A percentile compares a stretch with the other conserved stretches of the same genome.
phyloP scores from a whole-genome alignment of 2,888 invertebrate species.

The Drosophila seclusa region DNA sequence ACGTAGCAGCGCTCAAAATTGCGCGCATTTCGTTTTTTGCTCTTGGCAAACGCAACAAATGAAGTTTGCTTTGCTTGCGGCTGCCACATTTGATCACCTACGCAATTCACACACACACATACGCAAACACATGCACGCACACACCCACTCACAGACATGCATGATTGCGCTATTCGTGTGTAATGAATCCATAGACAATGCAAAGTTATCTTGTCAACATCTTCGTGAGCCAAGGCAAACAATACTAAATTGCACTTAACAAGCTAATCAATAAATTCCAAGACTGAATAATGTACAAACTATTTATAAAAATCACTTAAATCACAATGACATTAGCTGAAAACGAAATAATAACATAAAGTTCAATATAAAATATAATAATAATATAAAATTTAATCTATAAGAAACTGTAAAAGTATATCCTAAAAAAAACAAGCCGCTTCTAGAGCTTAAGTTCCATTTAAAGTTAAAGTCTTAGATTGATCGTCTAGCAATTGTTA shows the following conservation, averaged over 20 bases:
- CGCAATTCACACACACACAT: conserved; percentile 2
- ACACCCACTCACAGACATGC: background rate
- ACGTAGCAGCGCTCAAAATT: conserved; percentile 52
- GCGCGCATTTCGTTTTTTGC: conserved; percentile 27
- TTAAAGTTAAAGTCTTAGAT: background rate
- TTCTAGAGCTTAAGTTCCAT: background rate
- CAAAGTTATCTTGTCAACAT: conserved; percentile 23
- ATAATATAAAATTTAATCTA: background rate
- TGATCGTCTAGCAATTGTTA: background rate
- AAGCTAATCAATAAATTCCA: conserved; percentile 37
- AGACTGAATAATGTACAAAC: conserved; percentile 1
- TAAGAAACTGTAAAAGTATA: background rate
- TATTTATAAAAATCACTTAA: background rate
- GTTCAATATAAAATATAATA: background rate
- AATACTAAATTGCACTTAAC: conserved; percentile 39
- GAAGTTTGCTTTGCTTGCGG: conserved; percentile 42
- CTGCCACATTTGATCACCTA: conserved; percentile 44
- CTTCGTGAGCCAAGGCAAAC: conserved; percentile 16
- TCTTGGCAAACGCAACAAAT: conserved; percentile 34
- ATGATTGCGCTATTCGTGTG: background rate
- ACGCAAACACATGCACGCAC: background rate
- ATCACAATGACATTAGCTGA: background rate
- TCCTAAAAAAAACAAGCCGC: background rate
- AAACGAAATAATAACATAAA: background rate
- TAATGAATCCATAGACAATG: conserved; percentile 7